Conservation (phyloP, 2,888 invertebrate species). For the Drosophila prostipennis region DNA sequence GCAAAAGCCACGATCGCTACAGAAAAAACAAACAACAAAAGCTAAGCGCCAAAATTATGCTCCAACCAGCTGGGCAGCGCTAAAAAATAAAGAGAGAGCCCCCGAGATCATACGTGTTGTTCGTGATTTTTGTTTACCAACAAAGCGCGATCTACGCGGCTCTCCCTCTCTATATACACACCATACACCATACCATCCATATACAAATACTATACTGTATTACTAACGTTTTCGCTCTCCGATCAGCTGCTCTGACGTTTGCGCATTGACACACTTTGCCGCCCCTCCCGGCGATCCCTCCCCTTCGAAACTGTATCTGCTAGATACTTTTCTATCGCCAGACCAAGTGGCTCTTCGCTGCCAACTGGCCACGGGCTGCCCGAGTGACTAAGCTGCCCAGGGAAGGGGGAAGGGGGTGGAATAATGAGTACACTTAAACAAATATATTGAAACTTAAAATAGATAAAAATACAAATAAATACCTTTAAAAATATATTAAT, state of each 20-base stretch:
- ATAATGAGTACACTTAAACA: conserved; percentile 10
- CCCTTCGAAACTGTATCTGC: conserved; percentile 46
- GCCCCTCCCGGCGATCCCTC: not conserved
- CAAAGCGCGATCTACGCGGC: conserved; percentile 55
- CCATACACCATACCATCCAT: too few relatives aligned
- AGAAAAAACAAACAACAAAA: conserved; percentile 32
- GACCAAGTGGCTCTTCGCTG: conserved; percentile 72
- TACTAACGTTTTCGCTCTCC: conserved; percentile 33
- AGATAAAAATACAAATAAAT: too few relatives aligned
- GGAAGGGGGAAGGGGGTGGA: conserved; percentile 1
- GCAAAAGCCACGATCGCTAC: conserved; percentile 63
- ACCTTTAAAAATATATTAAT: too few relatives aligned
- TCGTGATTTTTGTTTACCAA: conserved; percentile 78
- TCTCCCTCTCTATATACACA: conserved; percentile 9
- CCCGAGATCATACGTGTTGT: conserved; percentile 63
- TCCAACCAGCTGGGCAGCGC: conserved; percentile 70
- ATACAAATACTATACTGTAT: not conserved
- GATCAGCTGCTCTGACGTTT: conserved; percentile 77
- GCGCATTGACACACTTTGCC: conserved; percentile 77
- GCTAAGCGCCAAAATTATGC: conserved; percentile 68
- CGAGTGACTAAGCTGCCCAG: conserved; percentile 61
- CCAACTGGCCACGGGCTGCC: conserved; percentile 37
- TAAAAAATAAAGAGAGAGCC: conserved; percentile 6
- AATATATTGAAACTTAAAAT: not conserved
- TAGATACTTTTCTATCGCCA: conserved; percentile 55